Conservation (phyloP, 2,888 invertebrate species). For the Watsonalla binaria region DNA sequence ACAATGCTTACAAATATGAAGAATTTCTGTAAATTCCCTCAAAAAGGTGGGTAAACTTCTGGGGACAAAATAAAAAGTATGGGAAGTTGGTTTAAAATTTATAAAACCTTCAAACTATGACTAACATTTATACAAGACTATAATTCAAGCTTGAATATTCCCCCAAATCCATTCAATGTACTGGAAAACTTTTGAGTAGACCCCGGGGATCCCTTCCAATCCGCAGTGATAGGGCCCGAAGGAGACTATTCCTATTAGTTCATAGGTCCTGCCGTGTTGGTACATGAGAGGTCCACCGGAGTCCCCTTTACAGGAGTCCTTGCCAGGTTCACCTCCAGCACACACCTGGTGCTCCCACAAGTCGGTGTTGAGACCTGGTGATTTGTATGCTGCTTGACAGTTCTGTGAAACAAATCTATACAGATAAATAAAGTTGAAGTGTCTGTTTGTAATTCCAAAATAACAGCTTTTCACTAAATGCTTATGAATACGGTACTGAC, state of each 20-base stretch:
- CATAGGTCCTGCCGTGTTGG: conserved; percentile 25
- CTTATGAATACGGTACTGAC: too few species aligned
- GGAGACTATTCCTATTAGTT: conserved; percentile 76
- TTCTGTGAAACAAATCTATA: conserved; percentile 24
- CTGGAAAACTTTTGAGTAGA: conserved; percentile 79
- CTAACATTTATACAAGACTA: too few species aligned
- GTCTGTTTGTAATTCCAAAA: too few species aligned
- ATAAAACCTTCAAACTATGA: too few species aligned
- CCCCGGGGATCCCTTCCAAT: conserved; percentile 76
- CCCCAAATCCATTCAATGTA: conserved; percentile 78
- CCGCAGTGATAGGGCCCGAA: conserved; percentile 82
- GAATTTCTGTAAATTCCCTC: too few species aligned
- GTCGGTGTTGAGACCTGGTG: conserved; percentile 13
- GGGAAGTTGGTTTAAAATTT: too few species aligned
- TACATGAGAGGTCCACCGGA: conserved; percentile 82
- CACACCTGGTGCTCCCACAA: conserved; percentile 62
- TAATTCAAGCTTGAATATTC: conserved; percentile 25
- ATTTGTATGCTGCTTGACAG: conserved; percentile 26
- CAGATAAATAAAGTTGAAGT: too few species aligned
- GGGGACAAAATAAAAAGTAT: too few species aligned
- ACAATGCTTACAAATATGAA: too few species aligned
- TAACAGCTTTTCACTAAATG: too few species aligned
- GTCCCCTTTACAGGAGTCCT: conserved; percentile 81
- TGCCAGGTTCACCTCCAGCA: conserved; percentile 76
- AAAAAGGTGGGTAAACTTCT: too few species aligned